A percentile compares a stretch with the other conserved stretches of the same genome.
These are phyloP conservation scores for Apostichopus parvimensis DNA, from an alignment of 35 echinoderm and acorn worm genomes.

Conservation along the genomic window DNA sequence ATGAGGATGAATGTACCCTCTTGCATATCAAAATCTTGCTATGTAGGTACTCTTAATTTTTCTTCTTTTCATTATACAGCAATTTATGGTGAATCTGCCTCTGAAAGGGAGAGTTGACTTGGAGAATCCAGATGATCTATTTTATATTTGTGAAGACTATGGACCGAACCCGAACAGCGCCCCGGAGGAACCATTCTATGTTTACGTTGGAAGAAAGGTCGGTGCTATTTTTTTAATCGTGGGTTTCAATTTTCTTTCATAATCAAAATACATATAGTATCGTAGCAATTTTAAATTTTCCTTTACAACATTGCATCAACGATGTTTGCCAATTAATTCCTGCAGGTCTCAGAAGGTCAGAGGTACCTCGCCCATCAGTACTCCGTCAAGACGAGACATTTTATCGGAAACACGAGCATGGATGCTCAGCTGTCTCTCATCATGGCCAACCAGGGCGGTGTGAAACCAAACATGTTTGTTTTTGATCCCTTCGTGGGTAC, in stretches of 20 bases:
- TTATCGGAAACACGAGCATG: slow-evolving; percentile 99
- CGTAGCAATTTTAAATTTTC: too few species aligned
- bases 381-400: slow-evolving; percentile 94
- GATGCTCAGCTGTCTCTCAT: slow-evolving; percentile 83
- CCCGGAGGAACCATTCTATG: slow-evolving; percentile 71
- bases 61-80: slow-evolving; percentile 14
- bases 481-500: slow-evolving; percentile 98
- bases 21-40: too few species aligned
- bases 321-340: too few species aligned
- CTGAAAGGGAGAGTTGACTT: slow-evolving; percentile 70
- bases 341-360: slow-evolving; percentile 79
- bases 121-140: slow-evolving; percentile 73
- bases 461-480: slow-evolving; percentile 60
- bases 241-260: too few species aligned
- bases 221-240: not conserved
- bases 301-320: too few species aligned
- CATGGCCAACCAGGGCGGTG: slow-evolving; percentile 84
- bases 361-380: slow-evolving; percentile 76
- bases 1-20: too few species aligned
- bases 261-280: too few species aligned
- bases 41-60: too few species aligned
- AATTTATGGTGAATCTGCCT: slow-evolving; percentile 52
- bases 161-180: slow-evolving; percentile 75
- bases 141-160: slow-evolving; percentile 90
- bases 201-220: slow-evolving; percentile 89